phyloP scores from a whole-genome alignment of 2,113 vertebrate genomes.

The Lepisosteus osseus region DNA sequence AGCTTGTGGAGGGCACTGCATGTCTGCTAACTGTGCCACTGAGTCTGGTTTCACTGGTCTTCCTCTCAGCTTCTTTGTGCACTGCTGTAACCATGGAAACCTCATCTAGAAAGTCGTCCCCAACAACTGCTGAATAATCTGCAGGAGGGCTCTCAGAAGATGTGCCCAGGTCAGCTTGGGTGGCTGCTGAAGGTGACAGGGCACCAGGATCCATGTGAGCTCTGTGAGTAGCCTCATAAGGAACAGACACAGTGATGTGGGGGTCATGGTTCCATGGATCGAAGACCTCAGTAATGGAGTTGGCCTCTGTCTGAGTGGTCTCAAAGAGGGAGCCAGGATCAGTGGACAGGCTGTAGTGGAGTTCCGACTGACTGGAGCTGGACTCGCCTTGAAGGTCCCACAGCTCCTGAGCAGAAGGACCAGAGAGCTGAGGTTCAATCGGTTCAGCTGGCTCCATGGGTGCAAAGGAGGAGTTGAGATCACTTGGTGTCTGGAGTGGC shows the following conservation, averaged over 20 bases:
- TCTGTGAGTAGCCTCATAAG: not conserved
- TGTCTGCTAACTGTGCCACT: not conserved
- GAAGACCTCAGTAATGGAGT: not conserved
- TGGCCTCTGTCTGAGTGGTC: not conserved
- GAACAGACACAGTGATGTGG: conserved; percentile 12
- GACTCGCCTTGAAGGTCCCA: conserved; percentile 47
- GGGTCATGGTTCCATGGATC: conserved; percentile 12
- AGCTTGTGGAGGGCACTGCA: conserved; percentile 25
- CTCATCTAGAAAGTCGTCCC: not conserved
- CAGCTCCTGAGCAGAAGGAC: conserved; percentile 16
- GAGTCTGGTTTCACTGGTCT: not conserved
- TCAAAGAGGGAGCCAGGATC: conserved; percentile 13
- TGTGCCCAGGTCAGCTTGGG: not conserved
- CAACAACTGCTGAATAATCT: not conserved
- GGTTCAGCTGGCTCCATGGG: not conserved
- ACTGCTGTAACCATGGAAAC: conserved; percentile 3
- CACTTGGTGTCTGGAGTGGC: conserved; percentile 14
- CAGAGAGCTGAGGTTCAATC: conserved; percentile 1
- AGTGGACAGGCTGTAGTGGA: conserved; percentile 8
- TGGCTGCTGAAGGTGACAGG: not conserved
- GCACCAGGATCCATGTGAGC: not conserved
- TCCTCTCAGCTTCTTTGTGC: conserved; percentile 23
- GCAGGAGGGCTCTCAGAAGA: not conserved
- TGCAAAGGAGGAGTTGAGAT: conserved; percentile 24
- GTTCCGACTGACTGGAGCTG: conserved; percentile 35